Evolutionary conservation across 2,113 vertebrate species (phyloP), one percentile per base, ranked within the genome.

Genomic region (Coracopsis vasa): DNA sequence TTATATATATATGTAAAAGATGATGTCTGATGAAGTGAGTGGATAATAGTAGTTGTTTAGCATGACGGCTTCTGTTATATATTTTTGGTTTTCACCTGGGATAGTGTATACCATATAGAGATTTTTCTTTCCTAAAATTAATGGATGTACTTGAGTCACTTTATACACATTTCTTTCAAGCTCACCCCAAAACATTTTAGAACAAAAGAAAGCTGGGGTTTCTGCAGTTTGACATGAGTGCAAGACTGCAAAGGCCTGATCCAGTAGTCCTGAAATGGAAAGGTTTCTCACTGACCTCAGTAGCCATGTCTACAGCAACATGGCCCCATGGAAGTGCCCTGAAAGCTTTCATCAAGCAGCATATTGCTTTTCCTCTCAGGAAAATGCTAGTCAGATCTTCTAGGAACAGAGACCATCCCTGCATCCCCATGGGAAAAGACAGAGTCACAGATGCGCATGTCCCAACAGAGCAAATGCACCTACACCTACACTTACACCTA

Each of bases 381-480:
- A 80, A 48, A 88, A 73, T 7, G 8, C 8, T 56, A 69, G 27
- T 19, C 41, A 71, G 53, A 21, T 12, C 45, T 41, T 56, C 29
- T 1, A 6, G 25, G 53, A 80, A 12, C 13, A 82, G 39, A 75
- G 17, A 5, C 2, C 35, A 47, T 35, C 10, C 35, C 69, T 39
- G 64, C 7, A 29, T 11, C 5, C 35, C n/a, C 61, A 3, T 1
- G 20, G 69, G 37, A 51, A 33, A 41, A 69, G 33, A 24, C 9
- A 5, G 47, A 45, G 19, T 2, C 5, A 18, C 14, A 1, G 27
- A 35, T 42, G 64, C 6, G 10, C 11, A 0, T 1, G 17, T 51
- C 21, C 53, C 62, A 41, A 35, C 35, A 5, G n/a, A 11, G 29
- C 39, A n/a, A 11, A 28, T 7, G 9, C 15, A 35, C 48, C 24